Percentiles rank a stretch among this genome's conserved stretches.
Evolutionary conservation across 1,140 invertebrate genomes (phyloP).

Genomic region (Drosophila malerkotliana): DNA sequence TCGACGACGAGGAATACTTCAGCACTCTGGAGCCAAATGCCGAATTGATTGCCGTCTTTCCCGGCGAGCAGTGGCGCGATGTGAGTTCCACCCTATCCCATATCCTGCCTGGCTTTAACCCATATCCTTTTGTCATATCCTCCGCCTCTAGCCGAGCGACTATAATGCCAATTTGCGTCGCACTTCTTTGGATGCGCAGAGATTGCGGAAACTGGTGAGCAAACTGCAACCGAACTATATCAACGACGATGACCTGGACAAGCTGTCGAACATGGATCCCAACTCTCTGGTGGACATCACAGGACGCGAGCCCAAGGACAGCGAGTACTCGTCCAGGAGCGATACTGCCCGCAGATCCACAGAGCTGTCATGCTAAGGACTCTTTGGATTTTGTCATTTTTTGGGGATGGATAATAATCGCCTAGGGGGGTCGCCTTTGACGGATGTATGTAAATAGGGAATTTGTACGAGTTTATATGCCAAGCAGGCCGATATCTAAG

Average conservation of each 20-base stretch:
- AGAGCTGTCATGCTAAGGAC: slow-evolving; percentile 60
- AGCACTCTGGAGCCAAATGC: slow-evolving; percentile 92
- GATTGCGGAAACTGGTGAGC: slow-evolving; percentile 87
- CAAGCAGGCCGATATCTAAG: slow-evolving; percentile 20
- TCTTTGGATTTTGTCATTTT: not conserved
- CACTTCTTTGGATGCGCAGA: slow-evolving; percentile 85
- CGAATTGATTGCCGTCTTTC: slow-evolving; percentile 91
- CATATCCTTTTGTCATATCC: not conserved
- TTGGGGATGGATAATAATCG: not conserved
- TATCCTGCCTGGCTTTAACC: slow-evolving; percentile 1
- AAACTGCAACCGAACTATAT: slow-evolving; percentile 90
- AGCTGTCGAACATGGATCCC: slow-evolving; percentile 93
- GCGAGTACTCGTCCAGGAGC: slow-evolving; percentile 59
- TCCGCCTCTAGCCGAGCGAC: slow-evolving; percentile 56
- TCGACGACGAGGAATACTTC: slow-evolving; percentile 95
- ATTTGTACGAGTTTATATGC: slow-evolving; percentile 73
- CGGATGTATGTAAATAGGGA: slow-evolving; percentile 61
- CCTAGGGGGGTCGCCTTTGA: slow-evolving; percentile 49
- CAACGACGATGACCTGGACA: slow-evolving; percentile 90
- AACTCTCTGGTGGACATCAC: slow-evolving; percentile 92
- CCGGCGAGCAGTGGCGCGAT: slow-evolving; percentile 89
- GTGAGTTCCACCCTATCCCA: slow-evolving; percentile 54
- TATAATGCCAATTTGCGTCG: slow-evolving; percentile 70
- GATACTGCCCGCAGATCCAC: slow-evolving; percentile 56
- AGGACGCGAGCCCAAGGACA: slow-evolving; percentile 90